phyloP scores from a whole-genome alignment of 2,113 vertebrate genomes.

The Microcebus tavaratra region DNA sequence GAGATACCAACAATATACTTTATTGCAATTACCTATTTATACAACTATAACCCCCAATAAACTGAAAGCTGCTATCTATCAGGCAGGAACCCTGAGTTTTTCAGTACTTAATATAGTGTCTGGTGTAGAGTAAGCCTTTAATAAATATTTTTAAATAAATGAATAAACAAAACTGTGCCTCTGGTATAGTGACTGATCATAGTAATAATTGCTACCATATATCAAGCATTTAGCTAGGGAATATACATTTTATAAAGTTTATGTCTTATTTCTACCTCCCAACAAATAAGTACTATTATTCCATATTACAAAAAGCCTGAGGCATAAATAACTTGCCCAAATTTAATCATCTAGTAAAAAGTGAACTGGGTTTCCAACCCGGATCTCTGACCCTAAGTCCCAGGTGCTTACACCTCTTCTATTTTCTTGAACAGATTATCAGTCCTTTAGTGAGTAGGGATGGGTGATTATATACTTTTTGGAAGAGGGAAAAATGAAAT shows the following conservation, averaged over 20 bases:
- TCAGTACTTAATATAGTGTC: neutral
- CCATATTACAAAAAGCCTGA: neutral
- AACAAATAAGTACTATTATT: neutral
- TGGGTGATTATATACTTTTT: neutral
- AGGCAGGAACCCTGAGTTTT: neutral
- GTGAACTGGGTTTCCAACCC: neutral
- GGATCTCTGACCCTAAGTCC: neutral
- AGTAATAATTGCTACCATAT: neutral
- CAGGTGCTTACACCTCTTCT: neutral
- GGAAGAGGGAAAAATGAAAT: slow-evolving; percentile 32
- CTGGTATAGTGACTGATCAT: neutral
- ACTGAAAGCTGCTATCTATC: neutral
- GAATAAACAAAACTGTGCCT: neutral
- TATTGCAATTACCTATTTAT: neutral
- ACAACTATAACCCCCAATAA: neutral
- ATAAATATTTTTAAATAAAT: neutral
- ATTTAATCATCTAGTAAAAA: neutral
- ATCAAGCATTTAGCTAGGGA: neutral
- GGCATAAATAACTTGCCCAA: neutral
- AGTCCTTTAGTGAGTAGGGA: neutral
- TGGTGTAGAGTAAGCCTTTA: neutral
- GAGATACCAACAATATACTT: too few species aligned
- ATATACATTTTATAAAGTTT: neutral
- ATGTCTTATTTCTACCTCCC: neutral
- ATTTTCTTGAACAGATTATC: neutral